Conservation (phyloP, 2,113 vertebrate species). For the Serinus canaria region DNA sequence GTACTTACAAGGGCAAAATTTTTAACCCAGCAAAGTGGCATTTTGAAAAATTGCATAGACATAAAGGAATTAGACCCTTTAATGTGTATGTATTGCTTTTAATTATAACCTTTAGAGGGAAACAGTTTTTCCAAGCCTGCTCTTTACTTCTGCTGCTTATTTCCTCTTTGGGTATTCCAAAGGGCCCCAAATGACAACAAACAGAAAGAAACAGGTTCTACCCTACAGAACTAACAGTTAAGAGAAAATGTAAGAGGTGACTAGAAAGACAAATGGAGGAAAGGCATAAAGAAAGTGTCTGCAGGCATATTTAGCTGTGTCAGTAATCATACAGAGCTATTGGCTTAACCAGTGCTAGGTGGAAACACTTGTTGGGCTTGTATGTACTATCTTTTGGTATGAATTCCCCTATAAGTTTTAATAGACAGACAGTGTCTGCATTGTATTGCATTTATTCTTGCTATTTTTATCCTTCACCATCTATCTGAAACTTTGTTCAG, state of each 20-base stretch:
- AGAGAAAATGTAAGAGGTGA: background rate
- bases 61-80: background rate
- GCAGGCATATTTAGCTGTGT: background rate
- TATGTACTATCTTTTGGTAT: background rate
- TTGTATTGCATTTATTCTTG: slow-evolving; percentile 16
- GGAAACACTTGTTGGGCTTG: background rate
- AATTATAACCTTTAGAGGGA: background rate
- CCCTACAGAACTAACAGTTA: background rate
- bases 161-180: background rate
- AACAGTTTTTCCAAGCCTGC: background rate
- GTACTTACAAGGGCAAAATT: background rate
- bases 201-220: background rate
- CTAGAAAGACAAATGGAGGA: background rate
- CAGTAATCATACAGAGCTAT: background rate
- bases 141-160: background rate
- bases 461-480: background rate
- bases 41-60: background rate
- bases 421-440: background rate
- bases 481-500: background rate
- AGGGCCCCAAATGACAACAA: background rate
- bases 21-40: background rate
- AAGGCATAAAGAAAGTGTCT: background rate
- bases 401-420: background rate
- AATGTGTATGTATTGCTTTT: background rate
- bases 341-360: background rate